Base-by-base conservation (phyloP, 2,888 invertebrate genomes). In the Sinhomidia bicolor region DNA sequence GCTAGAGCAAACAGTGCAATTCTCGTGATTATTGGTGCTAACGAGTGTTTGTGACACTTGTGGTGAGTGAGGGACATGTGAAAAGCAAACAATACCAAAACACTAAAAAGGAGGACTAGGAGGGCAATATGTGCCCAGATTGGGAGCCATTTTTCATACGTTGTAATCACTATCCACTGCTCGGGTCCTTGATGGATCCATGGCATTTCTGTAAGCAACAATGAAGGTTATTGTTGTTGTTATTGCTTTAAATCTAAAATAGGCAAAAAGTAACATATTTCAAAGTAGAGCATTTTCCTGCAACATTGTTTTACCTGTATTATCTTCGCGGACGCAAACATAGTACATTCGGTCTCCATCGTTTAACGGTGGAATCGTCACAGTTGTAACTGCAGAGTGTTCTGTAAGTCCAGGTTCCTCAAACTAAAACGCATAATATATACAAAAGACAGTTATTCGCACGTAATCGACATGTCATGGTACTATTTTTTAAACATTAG, bases 51-150 rank as follows among this genome's bases (percentile, higher is more conserved):
- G n/a, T n/a, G n/a, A n/a, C n/a, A n/a, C n/a, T n/a, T n/a, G n/a
- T n/a, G n/a, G n/a, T n/a, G n/a, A n/a, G n/a, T n/a, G n/a, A n/a
- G n/a, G n/a, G n/a, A n/a, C n/a, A n/a, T 99, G 47, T 99, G 94
- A 0, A 99, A 99, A 82, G 99, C 99, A 94, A 99, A 99, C 0
- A 99, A 94, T 0, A 99, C 98, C 0, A 99, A 99, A 93, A 99
- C 97, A 91, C 95, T 94, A 62, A 99, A 94, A 91, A 99, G 97
- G 6, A 94, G 92, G 14, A 96, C 85, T 78, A 98, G 96, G 26
- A 98, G 95, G 0, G 95, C 91, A 62, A 98, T 94, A 14, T 97
- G 95, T 0, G 96, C 94, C 97, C 97, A 98, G 0, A 97, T 91
- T 0, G 98, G 98, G 65, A 98, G 89, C 62, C 90, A 80, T 20